Conservation (phyloP, 2,113 vertebrate species). For the Steatornis caripensis region DNA sequence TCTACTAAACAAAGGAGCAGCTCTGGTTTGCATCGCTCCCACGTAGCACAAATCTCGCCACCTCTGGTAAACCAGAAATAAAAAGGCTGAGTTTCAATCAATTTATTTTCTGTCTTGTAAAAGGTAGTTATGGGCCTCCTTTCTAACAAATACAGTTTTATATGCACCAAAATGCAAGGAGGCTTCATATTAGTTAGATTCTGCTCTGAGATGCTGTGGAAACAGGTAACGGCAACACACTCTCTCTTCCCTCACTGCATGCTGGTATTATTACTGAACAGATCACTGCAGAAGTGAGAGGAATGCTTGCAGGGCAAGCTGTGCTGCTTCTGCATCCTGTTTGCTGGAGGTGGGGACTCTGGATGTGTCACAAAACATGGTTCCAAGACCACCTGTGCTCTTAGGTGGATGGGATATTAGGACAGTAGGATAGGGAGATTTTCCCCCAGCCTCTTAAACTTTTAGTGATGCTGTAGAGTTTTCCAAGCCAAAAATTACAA, state of each 20-base stretch:
- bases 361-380: not conserved
- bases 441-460: not conserved
- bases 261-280: not conserved
- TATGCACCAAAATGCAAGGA: not conserved
- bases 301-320: not conserved
- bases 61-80: not conserved
- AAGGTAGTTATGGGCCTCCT: not conserved
- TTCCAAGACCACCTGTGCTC: not conserved
- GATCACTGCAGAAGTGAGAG: not conserved
- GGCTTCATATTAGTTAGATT: not conserved
- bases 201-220: not conserved
- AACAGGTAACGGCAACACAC: not conserved
- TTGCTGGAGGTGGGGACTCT: not conserved
- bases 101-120: not conserved
- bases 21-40: not conserved
- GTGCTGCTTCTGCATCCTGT: not conserved
- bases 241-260: not conserved
- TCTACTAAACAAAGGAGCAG: not conserved
- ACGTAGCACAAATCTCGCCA: not conserved
- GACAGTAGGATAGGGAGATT: not conserved
- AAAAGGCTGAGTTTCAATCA: not conserved
- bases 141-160: not conserved
- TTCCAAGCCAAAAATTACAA: not conserved
- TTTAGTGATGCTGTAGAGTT: not conserved
- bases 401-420: not conserved